phyloP scores from a whole-genome alignment of 2,797 vertebrate genomes.

The Clarias platycephalus region DNA sequence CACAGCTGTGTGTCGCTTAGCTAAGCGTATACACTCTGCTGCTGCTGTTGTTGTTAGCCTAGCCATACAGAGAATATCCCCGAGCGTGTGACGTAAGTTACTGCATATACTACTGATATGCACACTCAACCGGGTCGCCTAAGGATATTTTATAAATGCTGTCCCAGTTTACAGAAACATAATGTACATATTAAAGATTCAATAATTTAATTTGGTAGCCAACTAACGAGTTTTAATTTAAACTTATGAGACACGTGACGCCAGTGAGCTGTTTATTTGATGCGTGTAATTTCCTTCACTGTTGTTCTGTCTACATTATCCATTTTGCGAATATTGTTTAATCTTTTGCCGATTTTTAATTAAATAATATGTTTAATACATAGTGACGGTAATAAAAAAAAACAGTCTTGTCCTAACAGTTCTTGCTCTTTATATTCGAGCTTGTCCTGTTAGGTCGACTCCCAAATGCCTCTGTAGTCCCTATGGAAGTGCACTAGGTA shows the following conservation, averaged over 20 bases:
- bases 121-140: not conserved
- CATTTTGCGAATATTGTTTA: not conserved
- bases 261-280: not conserved
- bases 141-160: not conserved
- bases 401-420: not conserved
- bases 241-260: not conserved
- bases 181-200: not conserved
- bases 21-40: not conserved
- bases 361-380: not conserved
- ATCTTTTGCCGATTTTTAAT: not conserved
- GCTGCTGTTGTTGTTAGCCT: conserved; percentile 27
- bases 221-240: not conserved
- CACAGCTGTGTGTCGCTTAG: not conserved
- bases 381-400: not conserved
- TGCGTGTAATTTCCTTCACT: not conserved
- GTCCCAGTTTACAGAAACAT: not conserved
- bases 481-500: not conserved
- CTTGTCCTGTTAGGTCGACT: not conserved
- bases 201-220: not conserved
- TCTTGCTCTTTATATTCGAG: not conserved
- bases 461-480: not conserved
- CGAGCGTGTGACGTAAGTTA: conserved; percentile 12
- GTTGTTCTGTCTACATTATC: not conserved
- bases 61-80: not conserved
- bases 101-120: conserved; percentile 3